A percentile compares a stretch with the other conserved stretches of the same genome.
Evolutionary conservation across 2,113 vertebrate species (phyloP).

Genomic region (Grallaria varia): DNA sequence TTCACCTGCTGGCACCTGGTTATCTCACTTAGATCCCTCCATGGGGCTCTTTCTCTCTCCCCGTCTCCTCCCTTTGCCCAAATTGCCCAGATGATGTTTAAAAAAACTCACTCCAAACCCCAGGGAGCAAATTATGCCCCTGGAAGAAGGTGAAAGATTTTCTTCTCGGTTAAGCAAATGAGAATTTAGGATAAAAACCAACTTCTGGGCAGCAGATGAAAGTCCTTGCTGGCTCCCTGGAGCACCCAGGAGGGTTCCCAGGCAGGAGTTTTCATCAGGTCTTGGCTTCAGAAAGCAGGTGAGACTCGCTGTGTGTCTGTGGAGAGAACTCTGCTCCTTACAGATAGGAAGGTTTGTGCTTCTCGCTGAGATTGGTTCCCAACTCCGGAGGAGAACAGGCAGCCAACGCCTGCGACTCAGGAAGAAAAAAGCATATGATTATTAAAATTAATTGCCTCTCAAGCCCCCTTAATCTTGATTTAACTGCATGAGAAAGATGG

Average conservation of each 20-base stretch:
- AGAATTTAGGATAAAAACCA: background rate
- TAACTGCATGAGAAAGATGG: background rate
- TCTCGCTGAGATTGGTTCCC: background rate
- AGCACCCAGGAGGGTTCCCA: background rate
- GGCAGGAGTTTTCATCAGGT: background rate
- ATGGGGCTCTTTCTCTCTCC: background rate
- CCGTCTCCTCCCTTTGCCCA: background rate
- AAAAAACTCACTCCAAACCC: background rate
- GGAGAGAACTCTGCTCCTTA: background rate
- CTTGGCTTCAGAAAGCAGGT: background rate
- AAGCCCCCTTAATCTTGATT: background rate
- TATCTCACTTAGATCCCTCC: background rate
- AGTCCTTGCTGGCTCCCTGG: background rate
- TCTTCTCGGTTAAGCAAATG: background rate
- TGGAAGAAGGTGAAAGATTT: constrained; percentile 13
- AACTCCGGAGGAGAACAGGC: background rate
- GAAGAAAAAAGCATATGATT: background rate
- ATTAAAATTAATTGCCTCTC: constrained; percentile 39
- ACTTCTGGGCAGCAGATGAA: background rate
- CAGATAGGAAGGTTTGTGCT: background rate
- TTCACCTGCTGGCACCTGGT: background rate
- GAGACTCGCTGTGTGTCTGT: background rate
- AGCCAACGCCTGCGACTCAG: background rate
- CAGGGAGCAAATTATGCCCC: background rate
- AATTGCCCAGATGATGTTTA: background rate